Percentiles rank a stretch among this genome's conserved stretches.
These are phyloP conservation scores for Acleris laterana DNA, from an alignment of 2,888 invertebrate species.

Conservation along the genomic window DNA sequence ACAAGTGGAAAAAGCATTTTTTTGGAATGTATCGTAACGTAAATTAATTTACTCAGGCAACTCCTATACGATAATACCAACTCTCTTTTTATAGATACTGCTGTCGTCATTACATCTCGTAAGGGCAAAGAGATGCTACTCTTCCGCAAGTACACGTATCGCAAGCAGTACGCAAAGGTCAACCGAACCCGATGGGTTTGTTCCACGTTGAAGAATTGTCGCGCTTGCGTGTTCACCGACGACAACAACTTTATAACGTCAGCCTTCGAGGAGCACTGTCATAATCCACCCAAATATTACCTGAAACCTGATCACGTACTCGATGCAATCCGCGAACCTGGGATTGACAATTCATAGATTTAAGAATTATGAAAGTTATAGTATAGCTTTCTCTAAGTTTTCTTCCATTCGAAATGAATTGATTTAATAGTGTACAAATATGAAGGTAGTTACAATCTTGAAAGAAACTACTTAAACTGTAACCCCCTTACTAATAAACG, in stretches of 20 bases:
- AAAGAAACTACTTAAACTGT: no score
- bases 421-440: no score
- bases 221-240: conserved; percentile 68
- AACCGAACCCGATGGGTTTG: conserved; percentile 70
- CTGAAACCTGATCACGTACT: conserved; percentile 66
- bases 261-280: conserved; percentile 63
- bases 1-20: no score
- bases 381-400: neutral
- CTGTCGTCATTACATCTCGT: conserved; percentile 70
- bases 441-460: no score
- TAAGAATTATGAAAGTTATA: neutral
- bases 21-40: no score
- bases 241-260: conserved; percentile 60
- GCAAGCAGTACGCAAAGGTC: conserved; percentile 64
- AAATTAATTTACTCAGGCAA: no score
- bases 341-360: conserved; percentile 53
- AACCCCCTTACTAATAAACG: no score
- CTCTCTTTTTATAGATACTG: conserved; percentile 55
- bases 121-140: conserved; percentile 76
- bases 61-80: neutral
- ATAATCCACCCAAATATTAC: conserved; percentile 75
- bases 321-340: conserved; percentile 62
- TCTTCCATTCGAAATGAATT: neutral
- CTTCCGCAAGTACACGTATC: conserved; percentile 69
- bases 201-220: conserved; percentile 73